Evolutionary conservation across 2,888 invertebrate species (phyloP), one percentile per base, ranked within the genome.

Genomic region (Trichogramma dendrolimi): DNA sequence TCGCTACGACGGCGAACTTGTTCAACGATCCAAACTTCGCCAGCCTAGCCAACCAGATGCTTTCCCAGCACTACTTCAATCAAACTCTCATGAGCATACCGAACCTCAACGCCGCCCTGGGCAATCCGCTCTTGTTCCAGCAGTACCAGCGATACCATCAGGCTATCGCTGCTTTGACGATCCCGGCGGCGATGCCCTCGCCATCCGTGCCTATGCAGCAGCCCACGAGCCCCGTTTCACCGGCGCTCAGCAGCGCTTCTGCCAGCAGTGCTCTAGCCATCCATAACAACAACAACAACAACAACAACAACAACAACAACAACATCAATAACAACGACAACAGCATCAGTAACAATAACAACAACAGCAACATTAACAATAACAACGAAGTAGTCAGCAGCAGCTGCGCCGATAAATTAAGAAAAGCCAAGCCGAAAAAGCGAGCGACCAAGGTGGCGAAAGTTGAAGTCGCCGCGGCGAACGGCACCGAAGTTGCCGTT

Each of bases 201-300:
- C 86, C 84, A 14, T 81, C 85, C 43, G 83, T 84, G 1, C 81
- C 85, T 11, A 80, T 84, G 11, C 71, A 71, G 14, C 72, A 69
- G 8, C 67, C 73, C 0, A 69, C 71, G 0, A 71, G 74, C 0
- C 71, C 76, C 0, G 68, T 75, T 0, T 75, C 72, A 78, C 84
- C 69, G 61, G 75, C 71, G 62, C 72, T 74, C 67, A 76, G 71
- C 72, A 72, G 72, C 69, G 80, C 71, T 67, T 80, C 81, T 60
- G n/a, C 46, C n/a, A n/a, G 10, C 46, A 46, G 46, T 46, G 8
- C 46, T 46, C 67, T 78, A 68, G 74, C 63, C 71, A 67, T 63
- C 6, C 65, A 66, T 4, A 40, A 58, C 52, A 66, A 64, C 11
- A 67, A 64, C 52, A 70, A 65, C 52, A 69, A 67, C 59, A 79